phyloP scores from a whole-genome alignment of 1,140 invertebrate species.

The Glossosoma conforme region DNA sequence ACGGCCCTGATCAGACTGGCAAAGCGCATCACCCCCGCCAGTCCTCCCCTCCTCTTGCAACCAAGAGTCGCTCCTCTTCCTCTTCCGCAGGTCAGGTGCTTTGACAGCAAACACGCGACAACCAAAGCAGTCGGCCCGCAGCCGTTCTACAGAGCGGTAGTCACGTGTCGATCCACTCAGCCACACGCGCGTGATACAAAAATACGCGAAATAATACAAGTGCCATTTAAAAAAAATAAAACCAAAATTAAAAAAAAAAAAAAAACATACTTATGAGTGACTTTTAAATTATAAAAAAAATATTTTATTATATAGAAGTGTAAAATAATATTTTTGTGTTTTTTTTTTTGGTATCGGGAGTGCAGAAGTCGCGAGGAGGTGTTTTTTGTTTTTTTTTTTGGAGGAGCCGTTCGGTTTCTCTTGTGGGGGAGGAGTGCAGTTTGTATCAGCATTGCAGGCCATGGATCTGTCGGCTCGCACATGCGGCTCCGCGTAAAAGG shows the following conservation, averaged over 20 bases:
- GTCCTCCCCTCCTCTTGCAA: constrained; percentile 1
- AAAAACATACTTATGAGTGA: no score
- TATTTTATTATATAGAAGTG: no score
- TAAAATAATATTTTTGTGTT: no score
- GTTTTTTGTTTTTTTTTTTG: no score
- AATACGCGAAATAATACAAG: no score
- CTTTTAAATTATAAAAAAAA: no score
- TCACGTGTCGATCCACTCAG: not conserved
- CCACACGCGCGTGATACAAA: constrained; percentile 7
- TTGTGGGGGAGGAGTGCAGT: constrained; percentile 3
- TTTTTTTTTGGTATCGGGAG: no score
- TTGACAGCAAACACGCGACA: constrained; percentile 14
- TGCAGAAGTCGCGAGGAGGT: no score
- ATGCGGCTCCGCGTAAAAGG: constrained; percentile 28
- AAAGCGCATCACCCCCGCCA: not conserved
- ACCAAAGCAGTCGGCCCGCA: constrained; percentile 9
- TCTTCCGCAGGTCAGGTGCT: constrained; percentile 11
- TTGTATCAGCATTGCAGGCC: constrained; percentile 9
- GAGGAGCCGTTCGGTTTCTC: no score
- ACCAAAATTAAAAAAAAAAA: no score
- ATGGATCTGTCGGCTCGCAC: constrained; percentile 23
- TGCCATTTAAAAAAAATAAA: no score
- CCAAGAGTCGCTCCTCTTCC: no score
- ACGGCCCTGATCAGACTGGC: not conserved
- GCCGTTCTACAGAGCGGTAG: constrained; percentile 3